These are phyloP conservation scores for Pterobdella sp. DNA, from an alignment of 2,888 invertebrate species.

Conservation along the genomic window DNA sequence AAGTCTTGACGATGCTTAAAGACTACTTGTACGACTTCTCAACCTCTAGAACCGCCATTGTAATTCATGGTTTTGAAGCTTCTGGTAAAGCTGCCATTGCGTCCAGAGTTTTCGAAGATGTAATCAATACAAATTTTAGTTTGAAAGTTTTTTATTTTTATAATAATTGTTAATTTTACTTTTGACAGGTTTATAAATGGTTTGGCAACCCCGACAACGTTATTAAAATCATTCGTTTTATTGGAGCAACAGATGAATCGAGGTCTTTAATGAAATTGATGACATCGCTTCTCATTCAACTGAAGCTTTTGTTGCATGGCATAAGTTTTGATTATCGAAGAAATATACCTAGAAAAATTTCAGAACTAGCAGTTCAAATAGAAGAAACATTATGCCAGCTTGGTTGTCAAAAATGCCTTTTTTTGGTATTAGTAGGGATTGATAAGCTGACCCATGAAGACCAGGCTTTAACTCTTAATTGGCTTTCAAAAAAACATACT, in stretches of 20 bases:
- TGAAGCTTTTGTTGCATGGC: not conserved
- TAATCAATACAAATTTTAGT: not conserved
- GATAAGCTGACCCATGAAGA: conserved; percentile 36
- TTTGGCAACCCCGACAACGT: not conserved
- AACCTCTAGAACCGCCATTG: conserved; percentile 40
- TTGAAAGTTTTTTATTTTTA: not conserved
- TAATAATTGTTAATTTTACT: not conserved
- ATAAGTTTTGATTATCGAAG: not conserved
- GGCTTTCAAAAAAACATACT: conserved; percentile 41
- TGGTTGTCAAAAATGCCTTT: conserved; percentile 41
- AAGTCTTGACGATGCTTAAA: conserved; percentile 37
- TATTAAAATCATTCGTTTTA: conserved; percentile 19
- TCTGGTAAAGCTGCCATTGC: conserved; percentile 17
- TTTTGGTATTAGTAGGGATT: conserved; percentile 40
- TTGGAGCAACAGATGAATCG: conserved; percentile 9
- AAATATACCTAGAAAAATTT: not conserved
- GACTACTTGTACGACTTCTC: conserved; percentile 40
- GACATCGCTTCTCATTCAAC: conserved; percentile 13
- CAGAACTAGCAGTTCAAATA: conserved; percentile 40
- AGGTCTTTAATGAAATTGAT: conserved; percentile 2
- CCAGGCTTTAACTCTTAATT: conserved; percentile 37
- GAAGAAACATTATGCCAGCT: conserved; percentile 41
- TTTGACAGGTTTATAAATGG: conserved; percentile 9
- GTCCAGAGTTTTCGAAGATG: conserved; percentile 17
- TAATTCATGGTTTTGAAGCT: conserved; percentile 21